These are phyloP conservation scores for Drosophila kurseongensis DNA, from an alignment of 1,140 invertebrate genomes.

Conservation along the genomic window DNA sequence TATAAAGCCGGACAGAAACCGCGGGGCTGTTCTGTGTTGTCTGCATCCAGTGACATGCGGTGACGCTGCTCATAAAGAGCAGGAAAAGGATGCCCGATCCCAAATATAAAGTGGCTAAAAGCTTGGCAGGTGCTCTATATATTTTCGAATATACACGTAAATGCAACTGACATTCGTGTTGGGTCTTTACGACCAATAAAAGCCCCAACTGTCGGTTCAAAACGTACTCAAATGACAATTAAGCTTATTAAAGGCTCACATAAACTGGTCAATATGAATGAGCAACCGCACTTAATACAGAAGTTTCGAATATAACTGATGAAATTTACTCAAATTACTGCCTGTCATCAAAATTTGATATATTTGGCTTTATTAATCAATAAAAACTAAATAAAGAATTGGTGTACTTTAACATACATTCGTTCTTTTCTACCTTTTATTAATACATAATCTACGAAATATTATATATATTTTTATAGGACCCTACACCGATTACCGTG, in stretches of 20 bases:
- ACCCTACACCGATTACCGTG: conserved; percentile 92
- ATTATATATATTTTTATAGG: conserved; percentile 86
- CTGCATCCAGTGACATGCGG: conserved; percentile 49
- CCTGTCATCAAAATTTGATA: too few species aligned
- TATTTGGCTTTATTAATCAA: too few species aligned
- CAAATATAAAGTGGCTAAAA: conserved; percentile 1
- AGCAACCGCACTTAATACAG: background rate
- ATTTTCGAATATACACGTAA: background rate
- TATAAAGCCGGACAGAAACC: conserved; percentile 46
- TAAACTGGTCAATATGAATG: background rate
- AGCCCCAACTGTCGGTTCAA: conserved; percentile 19
- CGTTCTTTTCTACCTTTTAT: background rate
- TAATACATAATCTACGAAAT: background rate
- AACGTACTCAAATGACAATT: background rate
- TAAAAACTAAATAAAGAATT: too few species aligned
- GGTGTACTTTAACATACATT: too few species aligned
- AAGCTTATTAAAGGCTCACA: conserved; percentile 20
- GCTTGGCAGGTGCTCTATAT: conserved; percentile 1
- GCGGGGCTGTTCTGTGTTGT: conserved; percentile 6
- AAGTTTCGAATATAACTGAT: too few species aligned
- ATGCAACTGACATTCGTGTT: conserved; percentile 41
- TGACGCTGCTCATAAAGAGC: conserved; percentile 42
- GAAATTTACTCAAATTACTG: too few species aligned
- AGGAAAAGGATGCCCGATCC: conserved; percentile 4
- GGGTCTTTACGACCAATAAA: conserved; percentile 51